Conservation (phyloP, 2,797 vertebrate species). For the Hypotaenidia okinawae region DNA sequence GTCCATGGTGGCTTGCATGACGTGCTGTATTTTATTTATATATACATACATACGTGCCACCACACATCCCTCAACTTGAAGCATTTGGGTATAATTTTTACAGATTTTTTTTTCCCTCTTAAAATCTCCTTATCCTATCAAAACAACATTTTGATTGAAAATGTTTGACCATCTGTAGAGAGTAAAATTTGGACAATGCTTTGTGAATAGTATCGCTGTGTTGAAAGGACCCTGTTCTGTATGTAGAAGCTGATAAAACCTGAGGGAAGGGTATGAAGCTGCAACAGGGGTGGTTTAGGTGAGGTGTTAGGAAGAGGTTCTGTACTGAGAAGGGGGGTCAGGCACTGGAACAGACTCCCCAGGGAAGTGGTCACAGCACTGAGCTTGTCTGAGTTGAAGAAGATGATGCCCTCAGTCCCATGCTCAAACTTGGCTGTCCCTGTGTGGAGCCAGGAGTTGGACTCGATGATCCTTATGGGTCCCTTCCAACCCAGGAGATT, state of each 20-base stretch:
- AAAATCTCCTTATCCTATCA: neutral
- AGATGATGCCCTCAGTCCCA: too few relatives aligned
- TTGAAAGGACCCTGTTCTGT: neutral
- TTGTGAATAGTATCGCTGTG: neutral
- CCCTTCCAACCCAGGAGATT: too few relatives aligned
- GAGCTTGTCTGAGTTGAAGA: too few relatives aligned
- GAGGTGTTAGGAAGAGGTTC: too few relatives aligned
- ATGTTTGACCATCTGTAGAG: neutral
- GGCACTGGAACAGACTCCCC: too few relatives aligned
- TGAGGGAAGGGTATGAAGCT: too few relatives aligned
- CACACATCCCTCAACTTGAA: neutral
- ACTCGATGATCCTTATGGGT: too few relatives aligned
- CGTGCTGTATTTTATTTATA: neutral
- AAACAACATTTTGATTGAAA: neutral
- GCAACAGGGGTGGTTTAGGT: too few relatives aligned
- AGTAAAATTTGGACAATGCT: neutral
- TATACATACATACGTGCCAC: rapidly evolving
- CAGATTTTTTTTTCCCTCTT: neutral
- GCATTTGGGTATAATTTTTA: neutral
- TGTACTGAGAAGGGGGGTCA: too few relatives aligned
- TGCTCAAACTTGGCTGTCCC: too few relatives aligned
- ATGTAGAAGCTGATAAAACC: neutral
- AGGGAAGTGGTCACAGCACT: too few relatives aligned
- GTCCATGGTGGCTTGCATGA: neutral
- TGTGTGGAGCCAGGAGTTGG: too few relatives aligned